phyloP scores from a whole-genome alignment of 2,113 vertebrate genomes.

The Dasyprocta punctata region DNA sequence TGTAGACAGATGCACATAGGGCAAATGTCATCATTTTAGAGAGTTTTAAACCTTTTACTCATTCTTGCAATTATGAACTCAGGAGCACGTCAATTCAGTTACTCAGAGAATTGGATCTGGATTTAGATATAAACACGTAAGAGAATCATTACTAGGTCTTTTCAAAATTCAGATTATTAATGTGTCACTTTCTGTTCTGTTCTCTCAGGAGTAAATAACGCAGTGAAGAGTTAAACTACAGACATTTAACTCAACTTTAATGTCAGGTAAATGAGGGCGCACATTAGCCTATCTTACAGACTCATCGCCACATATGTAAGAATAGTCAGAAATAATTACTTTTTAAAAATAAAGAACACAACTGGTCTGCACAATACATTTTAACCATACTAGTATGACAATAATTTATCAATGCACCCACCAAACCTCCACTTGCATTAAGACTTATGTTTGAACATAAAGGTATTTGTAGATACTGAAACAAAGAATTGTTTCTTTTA shows the following conservation, averaged over 20 bases:
- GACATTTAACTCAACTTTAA: conserved; percentile 40
- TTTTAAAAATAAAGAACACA: not conserved
- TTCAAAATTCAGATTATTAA: conserved; percentile 60
- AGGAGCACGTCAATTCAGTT: not conserved
- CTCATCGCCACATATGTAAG: not conserved
- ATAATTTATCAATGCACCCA: not conserved
- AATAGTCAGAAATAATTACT: conserved; percentile 11
- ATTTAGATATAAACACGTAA: conserved; percentile 41
- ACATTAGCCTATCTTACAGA: conserved; percentile 36
- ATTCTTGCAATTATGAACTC: not conserved
- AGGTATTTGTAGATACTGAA: not conserved
- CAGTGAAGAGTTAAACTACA: not conserved
- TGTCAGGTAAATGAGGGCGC: conserved; percentile 15
- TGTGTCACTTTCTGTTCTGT: conserved; percentile 35
- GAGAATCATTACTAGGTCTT: not conserved
- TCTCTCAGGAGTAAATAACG: conserved; percentile 22
- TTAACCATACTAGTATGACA: not conserved
- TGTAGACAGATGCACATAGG: not conserved
- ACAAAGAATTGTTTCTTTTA: conserved; percentile 1
- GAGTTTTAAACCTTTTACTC: conserved; percentile 48
- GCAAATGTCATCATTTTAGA: not conserved
- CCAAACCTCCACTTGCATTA: not conserved
- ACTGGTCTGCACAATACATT: not conserved
- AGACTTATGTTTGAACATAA: not conserved
- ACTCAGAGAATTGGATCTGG: not conserved